Percentiles rank a stretch among this genome's conserved stretches.
Conservation (phyloP, 2,113 vertebrate species). For the Cyprinus carpio region DNA sequence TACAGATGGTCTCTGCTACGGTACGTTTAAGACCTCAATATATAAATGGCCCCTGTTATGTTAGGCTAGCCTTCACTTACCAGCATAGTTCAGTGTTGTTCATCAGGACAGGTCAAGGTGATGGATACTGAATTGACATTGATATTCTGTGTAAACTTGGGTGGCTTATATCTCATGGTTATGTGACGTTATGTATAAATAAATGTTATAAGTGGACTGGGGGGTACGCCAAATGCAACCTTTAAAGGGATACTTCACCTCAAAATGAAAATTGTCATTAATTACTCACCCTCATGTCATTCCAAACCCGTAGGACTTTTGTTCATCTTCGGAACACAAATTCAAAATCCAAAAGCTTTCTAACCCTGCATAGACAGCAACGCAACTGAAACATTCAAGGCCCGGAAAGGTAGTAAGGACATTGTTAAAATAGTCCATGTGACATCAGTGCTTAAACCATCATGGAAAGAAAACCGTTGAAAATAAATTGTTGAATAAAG, state of each 20-base stretch:
- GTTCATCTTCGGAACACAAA: neutral
- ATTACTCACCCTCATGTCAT: too few species aligned
- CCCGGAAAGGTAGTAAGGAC: too few species aligned
- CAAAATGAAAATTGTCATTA: neutral
- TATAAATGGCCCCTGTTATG: neutral
- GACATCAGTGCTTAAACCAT: too few species aligned
- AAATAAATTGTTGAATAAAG: too few species aligned
- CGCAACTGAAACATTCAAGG: too few species aligned
- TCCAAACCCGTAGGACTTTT: neutral
- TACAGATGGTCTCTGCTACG: neutral
- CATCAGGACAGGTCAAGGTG: neutral
- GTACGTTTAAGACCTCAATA: neutral
- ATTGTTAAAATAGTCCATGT: too few species aligned
- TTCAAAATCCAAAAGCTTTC: too few species aligned
- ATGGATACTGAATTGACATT: neutral
- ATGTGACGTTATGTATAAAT: neutral
- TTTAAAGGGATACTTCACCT: neutral
- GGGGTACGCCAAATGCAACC: too few species aligned
- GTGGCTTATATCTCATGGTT: neutral
- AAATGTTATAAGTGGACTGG: too few species aligned
- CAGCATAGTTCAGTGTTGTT: neutral
- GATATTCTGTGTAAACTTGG: neutral
- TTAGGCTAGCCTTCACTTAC: neutral
- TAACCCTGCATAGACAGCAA: too few species aligned
- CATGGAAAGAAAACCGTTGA: too few species aligned